Evolutionary conservation across 2,113 vertebrate species (phyloP).

Genomic region (Plectropomus leopardus): DNA sequence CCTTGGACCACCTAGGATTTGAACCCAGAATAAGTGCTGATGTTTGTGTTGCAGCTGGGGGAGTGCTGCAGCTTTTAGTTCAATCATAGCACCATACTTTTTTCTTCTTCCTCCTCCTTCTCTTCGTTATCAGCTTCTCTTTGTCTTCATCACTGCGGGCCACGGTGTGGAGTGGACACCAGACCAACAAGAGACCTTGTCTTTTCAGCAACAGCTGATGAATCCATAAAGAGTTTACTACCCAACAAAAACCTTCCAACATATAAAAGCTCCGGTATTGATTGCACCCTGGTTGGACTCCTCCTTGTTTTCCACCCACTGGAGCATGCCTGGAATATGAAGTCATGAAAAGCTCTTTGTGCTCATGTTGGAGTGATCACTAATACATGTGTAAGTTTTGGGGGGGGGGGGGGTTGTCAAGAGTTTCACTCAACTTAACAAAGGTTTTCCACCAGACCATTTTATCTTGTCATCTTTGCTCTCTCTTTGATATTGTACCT

Average conservation of each 20-base stretch:
- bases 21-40: slow-evolving; percentile 68
- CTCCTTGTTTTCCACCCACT: slow-evolving; percentile 66
- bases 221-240: slow-evolving; percentile 54
- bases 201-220: slow-evolving; percentile 53
- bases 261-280: slow-evolving; percentile 60
- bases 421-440: slow-evolving; percentile 25
- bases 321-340: slow-evolving; percentile 69
- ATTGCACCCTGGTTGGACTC: slow-evolving; percentile 69
- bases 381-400: slow-evolving; percentile 62
- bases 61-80: slow-evolving; percentile 42
- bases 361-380: slow-evolving; percentile 62
- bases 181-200: slow-evolving; percentile 20
- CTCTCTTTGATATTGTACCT: slow-evolving; percentile 28
- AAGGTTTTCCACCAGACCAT: slow-evolving; percentile 34
- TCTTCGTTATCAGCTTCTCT: slow-evolving; percentile 10
- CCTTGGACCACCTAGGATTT: slow-evolving; percentile 68
- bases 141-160: neutral
- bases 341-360: slow-evolving; percentile 75
- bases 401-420: slow-evolving; percentile 24
- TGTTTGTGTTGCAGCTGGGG: slow-evolving; percentile 68
- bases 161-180: slow-evolving; percentile 36
- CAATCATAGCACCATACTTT: slow-evolving; percentile 8
- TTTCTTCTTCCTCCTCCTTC: neutral
- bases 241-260: slow-evolving; percentile 40
- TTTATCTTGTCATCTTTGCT: slow-evolving; percentile 24